Evolutionary conservation across 2,113 vertebrate species (phyloP).

Genomic region (Dunckerocampus dactyliophorus): DNA sequence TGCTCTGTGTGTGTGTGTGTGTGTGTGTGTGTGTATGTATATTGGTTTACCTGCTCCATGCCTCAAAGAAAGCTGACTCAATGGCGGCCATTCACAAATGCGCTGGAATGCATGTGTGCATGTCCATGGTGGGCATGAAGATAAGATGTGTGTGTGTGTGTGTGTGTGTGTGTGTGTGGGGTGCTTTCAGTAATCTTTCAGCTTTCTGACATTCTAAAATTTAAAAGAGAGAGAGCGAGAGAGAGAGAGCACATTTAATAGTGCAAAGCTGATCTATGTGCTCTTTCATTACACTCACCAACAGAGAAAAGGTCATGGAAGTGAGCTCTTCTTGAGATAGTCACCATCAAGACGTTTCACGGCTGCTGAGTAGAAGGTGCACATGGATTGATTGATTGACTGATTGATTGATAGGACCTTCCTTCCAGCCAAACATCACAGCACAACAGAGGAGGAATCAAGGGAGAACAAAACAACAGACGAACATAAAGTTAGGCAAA

Average conservation of each 20-base stretch:
- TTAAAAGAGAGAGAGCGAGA: neutral
- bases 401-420: neutral
- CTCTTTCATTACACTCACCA: constrained; percentile 30
- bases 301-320: constrained; percentile 16
- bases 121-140: constrained; percentile 23
- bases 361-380: neutral
- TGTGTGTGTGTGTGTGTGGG: no score
- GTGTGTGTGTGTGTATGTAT: constrained; percentile 32
- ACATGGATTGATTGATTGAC: neutral
- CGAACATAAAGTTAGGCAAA: no score
- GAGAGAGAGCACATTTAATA: neutral
- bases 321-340: constrained; percentile 5
- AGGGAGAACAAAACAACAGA: no score
- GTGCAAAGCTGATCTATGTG: constrained; percentile 13
- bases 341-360: constrained; percentile 12
- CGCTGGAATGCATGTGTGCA: constrained; percentile 40
- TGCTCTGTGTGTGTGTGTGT: constrained; percentile 9
- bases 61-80: constrained; percentile 59
- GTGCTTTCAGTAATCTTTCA: constrained; percentile 16
- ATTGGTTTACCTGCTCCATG: constrained; percentile 55
- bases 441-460: neutral
- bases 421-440: neutral
- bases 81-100: constrained; percentile 60
- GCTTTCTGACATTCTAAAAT: constrained; percentile 16
- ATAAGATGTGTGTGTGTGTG: constrained; percentile 42